Evolutionary conservation across 1,140 invertebrate species (phyloP).

Genomic region (Propsilocerus akamusi): DNA sequence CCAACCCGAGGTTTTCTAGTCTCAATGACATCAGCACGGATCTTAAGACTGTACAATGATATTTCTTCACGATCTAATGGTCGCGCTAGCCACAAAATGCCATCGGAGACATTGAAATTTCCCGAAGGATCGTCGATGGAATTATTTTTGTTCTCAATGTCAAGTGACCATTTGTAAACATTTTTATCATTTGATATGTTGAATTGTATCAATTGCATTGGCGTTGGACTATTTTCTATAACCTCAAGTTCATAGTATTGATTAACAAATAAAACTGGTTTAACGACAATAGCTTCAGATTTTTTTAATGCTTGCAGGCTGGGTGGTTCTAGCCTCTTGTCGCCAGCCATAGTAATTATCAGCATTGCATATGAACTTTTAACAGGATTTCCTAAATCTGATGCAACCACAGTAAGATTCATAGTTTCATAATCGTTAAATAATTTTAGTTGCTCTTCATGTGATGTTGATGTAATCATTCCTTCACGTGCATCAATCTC

Average conservation of each 20-base stretch:
- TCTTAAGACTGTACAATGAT: constrained; percentile 41
- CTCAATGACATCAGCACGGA: constrained; percentile 35
- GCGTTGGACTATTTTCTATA: constrained; percentile 49
- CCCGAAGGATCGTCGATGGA: constrained; percentile 8
- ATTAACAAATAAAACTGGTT: constrained; percentile 38
- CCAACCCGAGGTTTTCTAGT: constrained; percentile 21
- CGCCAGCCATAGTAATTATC: constrained; percentile 36
- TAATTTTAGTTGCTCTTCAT: constrained; percentile 39
- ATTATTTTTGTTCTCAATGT: constrained; percentile 5
- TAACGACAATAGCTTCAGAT: constrained; percentile 17
- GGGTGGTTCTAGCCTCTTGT: constrained; percentile 35
- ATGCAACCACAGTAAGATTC: constrained; percentile 62
- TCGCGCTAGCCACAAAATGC: constrained; percentile 44
- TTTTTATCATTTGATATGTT: constrained; percentile 35
- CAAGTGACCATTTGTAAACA: constrained; percentile 25
- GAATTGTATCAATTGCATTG: constrained; percentile 44
- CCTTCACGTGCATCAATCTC: constrained; percentile 64
- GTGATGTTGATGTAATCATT: constrained; percentile 51
- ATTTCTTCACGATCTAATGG: constrained; percentile 47
- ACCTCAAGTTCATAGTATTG: constrained; percentile 60
- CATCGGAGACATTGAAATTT: constrained; percentile 41
- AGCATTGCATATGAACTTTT: constrained; percentile 58
- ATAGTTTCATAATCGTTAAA: constrained; percentile 17
- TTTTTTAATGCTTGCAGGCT: constrained; percentile 21
- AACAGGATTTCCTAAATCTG: constrained; percentile 64